These are phyloP conservation scores for Salvelinus sp. DNA, from an alignment of 2,113 vertebrate genomes.

Conservation along the genomic window DNA sequence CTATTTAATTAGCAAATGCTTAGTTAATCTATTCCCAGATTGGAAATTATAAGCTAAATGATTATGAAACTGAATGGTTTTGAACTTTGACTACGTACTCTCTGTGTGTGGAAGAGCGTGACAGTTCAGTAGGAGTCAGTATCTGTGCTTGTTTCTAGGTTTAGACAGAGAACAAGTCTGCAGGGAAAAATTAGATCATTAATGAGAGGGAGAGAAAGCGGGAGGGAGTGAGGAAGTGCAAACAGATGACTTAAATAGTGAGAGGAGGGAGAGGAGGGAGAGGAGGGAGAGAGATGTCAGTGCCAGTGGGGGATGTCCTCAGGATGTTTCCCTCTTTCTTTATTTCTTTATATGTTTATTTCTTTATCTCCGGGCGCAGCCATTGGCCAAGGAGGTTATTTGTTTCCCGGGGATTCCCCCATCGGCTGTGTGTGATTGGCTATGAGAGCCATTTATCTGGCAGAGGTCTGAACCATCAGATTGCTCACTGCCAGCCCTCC, in stretches of 20 bases:
- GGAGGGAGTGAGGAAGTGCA: conserved; percentile 50
- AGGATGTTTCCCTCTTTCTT: conserved; percentile 72
- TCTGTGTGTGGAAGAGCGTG: conserved; percentile 13
- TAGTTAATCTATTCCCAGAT: not conserved
- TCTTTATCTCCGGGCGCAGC: conserved; percentile 53
- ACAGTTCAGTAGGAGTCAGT: conserved; percentile 48
- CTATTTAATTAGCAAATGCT: not conserved
- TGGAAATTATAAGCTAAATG: not conserved
- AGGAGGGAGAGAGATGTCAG: conserved; percentile 43
- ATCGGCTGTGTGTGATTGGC: conserved; percentile 53
- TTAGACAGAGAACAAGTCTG: conserved; percentile 56
- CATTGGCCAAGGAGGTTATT: conserved; percentile 48
- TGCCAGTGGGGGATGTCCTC: conserved; percentile 69
- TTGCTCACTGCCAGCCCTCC: conserved; percentile 3
- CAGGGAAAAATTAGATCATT: conserved; percentile 69
- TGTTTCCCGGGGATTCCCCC: conserved; percentile 63
- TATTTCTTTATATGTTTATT: conserved; percentile 72
- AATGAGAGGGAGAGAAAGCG: conserved; percentile 61
- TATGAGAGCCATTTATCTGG: conserved; percentile 52
- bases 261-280: conserved; percentile 52
- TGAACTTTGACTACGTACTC: not conserved
- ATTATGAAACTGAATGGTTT: not conserved
- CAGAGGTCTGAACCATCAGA: conserved; percentile 39
- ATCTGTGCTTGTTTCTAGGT: conserved; percentile 67
- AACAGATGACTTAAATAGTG: conserved; percentile 66